Conservation (phyloP, 2,113 vertebrate species). For the Daphoenositta chrysoptera region DNA sequence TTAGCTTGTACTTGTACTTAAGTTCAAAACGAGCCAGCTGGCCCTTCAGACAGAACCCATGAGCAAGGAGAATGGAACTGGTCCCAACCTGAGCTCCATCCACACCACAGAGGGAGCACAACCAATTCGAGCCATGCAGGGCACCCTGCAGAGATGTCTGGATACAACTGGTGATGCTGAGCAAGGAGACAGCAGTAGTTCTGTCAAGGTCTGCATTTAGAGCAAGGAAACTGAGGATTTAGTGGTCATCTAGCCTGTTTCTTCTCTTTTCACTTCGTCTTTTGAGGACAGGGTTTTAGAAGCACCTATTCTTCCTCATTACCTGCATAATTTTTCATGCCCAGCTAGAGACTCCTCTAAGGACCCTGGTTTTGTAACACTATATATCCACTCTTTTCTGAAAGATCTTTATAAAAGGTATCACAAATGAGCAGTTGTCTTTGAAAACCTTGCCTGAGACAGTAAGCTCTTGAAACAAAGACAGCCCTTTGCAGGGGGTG, state of each 20-base stretch:
- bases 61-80: neutral
- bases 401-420: neutral
- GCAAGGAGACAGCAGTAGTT: neutral
- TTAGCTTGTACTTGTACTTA: neutral
- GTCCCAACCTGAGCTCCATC: neutral
- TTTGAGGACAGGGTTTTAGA: neutral
- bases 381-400: neutral
- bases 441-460: neutral
- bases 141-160: neutral
- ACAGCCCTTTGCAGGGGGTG: neutral
- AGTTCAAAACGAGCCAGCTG: neutral
- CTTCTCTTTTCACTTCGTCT: neutral
- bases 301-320: neutral
- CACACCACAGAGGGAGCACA: neutral
- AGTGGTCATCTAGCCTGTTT: neutral
- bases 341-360: neutral
- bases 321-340: neutral
- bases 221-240: neutral
- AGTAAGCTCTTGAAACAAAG: neutral
- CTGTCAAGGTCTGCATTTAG: neutral
- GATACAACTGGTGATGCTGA: neutral
- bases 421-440: neutral
- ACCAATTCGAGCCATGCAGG: fast-evolving
- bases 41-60: neutral
- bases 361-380: neutral